Conservation (phyloP, 2,797 vertebrate genomes). For the Nyctibius grandis region DNA sequence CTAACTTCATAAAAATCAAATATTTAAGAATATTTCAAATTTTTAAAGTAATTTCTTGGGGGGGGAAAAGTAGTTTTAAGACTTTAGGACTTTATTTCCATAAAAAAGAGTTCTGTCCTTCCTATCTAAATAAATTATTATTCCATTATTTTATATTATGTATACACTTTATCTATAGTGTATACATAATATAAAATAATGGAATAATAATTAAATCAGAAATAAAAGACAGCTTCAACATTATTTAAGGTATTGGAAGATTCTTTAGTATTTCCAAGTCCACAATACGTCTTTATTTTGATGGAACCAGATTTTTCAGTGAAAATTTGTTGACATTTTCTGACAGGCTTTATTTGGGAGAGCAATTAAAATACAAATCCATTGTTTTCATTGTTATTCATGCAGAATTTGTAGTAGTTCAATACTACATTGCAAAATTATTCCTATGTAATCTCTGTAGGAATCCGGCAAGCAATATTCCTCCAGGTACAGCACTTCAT, state of each 20-base stretch:
- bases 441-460: not conserved
- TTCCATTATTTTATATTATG: too few relatives aligned
- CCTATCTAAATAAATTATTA: not conserved
- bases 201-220: not conserved
- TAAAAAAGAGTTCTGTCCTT: not conserved
- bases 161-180: not conserved
- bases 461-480: not conserved
- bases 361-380: not conserved
- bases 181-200: not conserved
- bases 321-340: not conserved
- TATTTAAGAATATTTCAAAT: not conserved
- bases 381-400: not conserved
- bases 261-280: not conserved
- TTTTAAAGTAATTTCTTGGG: not conserved
- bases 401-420: not conserved
- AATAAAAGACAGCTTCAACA: not conserved
- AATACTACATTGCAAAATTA: not conserved
- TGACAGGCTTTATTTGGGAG: not conserved
- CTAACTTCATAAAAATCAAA: not conserved
- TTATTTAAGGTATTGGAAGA: not conserved
- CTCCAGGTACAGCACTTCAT: not conserved
- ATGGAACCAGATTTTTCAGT: not conserved
- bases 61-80: fast-evolving
- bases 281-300: not conserved
- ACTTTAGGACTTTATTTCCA: not conserved